Evolutionary conservation across 2,113 vertebrate species (phyloP), one percentile per base, ranked within the genome.

Genomic region (Forbesichthys papilliferus): DNA sequence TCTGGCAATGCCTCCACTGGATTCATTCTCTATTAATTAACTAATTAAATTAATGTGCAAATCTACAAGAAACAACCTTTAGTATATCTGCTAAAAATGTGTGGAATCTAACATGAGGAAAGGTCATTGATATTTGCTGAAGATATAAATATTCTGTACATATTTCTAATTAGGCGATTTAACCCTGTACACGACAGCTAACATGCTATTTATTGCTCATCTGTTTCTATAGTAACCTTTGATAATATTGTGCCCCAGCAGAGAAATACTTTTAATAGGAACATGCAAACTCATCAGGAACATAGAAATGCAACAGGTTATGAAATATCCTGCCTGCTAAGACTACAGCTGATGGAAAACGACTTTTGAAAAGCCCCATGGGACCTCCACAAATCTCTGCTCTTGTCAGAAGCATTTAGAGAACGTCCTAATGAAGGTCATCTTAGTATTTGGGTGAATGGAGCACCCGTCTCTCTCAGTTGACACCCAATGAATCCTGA

Each of bases 401-500:
- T 27, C 8, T 47, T 48, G 49, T 57, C 33, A 20, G 34, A 51
- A 67, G 51, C 63, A 54, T n/a, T 48, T 7, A 42, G 61, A 52
- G n/a, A 46, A 52, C 3, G 65, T 47, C 42, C 11, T 48, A 76
- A 70, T 27, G 52, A 55, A 6, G 47, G 13, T 76, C 66, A 68
- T 80, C 42, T 16, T 10, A 36, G 51, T 56, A 14, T 11, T 57
- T 7, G 27, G 52, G 52, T 66, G 52, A 79, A 79, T 61, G 48
- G 67, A 75, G 61, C 16, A 3, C 49, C 73, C 46, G 73, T 68
- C 60, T 79, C 56, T 9, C 36, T 72, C 48, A 34, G 60, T 63
- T 69, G 70, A 67, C 65, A 7, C 56, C 64, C 61, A 62, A 53
- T 63, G 69, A 61, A 71, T 84, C 76, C 34, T 14, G 69, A 74